Conservation (phyloP, 1,140 invertebrate species). For the Mya arenaria region DNA sequence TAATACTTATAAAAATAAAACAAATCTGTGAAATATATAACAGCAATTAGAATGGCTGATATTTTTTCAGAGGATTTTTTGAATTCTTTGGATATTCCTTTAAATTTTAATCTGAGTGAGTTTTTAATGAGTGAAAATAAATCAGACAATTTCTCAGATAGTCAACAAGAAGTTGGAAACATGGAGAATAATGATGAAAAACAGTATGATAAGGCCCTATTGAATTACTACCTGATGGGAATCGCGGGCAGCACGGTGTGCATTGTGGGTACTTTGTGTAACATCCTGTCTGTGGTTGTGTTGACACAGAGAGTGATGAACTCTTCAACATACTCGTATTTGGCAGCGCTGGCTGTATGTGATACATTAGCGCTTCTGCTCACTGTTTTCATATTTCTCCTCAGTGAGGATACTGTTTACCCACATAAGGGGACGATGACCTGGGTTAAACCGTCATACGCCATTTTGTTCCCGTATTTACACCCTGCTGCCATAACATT, state of each 20-base stretch:
- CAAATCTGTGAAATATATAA: not conserved
- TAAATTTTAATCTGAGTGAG: not conserved
- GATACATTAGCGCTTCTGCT: conserved; percentile 77
- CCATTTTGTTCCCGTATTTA: conserved; percentile 76
- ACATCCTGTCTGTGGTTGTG: conserved; percentile 78
- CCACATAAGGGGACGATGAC: conserved; percentile 56
- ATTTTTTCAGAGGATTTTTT: conserved; percentile 36
- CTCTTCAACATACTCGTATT: conserved; percentile 79
- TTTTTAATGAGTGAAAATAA: not conserved
- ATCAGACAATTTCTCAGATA: not conserved
- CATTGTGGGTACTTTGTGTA: conserved; percentile 77
- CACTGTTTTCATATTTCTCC: conserved; percentile 67
- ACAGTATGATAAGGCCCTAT: conserved; percentile 49
- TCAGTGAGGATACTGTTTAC: conserved; percentile 71
- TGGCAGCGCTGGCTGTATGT: conserved; percentile 77
- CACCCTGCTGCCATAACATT: conserved; percentile 77
- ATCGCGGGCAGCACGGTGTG: conserved; percentile 76
- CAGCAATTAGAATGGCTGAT: conserved; percentile 16
- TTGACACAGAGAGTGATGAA: conserved; percentile 76
- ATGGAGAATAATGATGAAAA: not conserved
- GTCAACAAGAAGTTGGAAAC: not conserved
- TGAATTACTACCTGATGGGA: conserved; percentile 78
- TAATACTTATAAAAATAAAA: not conserved
- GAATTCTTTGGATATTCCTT: not conserved
- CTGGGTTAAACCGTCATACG: conserved; percentile 67